Conservation (phyloP, 2,888 invertebrate species). For the Perdita meconis region DNA sequence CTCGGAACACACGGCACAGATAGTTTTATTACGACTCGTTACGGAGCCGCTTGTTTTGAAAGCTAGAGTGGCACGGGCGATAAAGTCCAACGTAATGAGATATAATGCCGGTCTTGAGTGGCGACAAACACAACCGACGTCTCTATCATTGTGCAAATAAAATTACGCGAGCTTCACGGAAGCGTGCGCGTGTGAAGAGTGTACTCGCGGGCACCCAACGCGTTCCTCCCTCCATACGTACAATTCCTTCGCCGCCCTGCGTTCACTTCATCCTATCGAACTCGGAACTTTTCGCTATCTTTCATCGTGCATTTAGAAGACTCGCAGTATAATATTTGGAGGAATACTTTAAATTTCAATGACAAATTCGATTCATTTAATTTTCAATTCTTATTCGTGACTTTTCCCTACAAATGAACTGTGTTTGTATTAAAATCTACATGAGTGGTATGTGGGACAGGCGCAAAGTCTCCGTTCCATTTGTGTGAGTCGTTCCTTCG, state of each 20-base stretch:
- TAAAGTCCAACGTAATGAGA: constrained; percentile 62
- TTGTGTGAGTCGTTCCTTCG: too few species aligned
- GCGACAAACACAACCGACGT: constrained; percentile 53
- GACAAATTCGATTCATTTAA: too few species aligned
- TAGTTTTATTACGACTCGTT: constrained; percentile 42
- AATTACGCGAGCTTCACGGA: constrained; percentile 44
- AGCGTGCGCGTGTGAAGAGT: constrained; percentile 5
- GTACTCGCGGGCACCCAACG: constrained; percentile 8
- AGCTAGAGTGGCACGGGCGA: constrained; percentile 51
- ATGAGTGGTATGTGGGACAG: too few species aligned
- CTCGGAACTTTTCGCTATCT: too few species aligned
- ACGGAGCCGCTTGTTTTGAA: constrained; percentile 52
- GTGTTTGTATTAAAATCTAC: too few species aligned
- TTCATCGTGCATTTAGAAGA: too few species aligned
- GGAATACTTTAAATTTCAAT: too few species aligned
- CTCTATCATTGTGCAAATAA: constrained; percentile 63
- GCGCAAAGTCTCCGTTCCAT: too few species aligned
- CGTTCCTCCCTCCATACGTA: constrained; percentile 10
- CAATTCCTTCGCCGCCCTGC: constrained; percentile 24
- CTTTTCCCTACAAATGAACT: too few species aligned
- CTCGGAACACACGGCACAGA: neutral
- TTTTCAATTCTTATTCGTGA: too few species aligned
- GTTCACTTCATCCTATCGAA: constrained; percentile 21
- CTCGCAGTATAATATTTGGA: too few species aligned
- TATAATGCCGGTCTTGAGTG: constrained; percentile 52